These are phyloP conservation scores for Spodoptera exigua DNA, from an alignment of 2,888 invertebrate genomes.

Conservation along the genomic window DNA sequence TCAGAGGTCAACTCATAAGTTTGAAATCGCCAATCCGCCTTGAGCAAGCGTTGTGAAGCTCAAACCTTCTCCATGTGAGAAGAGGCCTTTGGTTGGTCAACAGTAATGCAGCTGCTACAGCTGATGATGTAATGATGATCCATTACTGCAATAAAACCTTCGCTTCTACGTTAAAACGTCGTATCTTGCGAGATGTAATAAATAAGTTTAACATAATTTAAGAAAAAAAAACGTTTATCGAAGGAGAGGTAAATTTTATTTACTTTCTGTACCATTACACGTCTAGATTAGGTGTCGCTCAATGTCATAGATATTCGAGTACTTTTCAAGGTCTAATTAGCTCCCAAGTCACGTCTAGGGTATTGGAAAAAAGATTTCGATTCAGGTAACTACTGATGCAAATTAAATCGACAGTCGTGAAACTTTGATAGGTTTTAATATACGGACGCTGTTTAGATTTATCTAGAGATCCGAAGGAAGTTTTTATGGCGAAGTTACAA, in stretches of 20 bases:
- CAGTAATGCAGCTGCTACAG: too few relatives aligned
- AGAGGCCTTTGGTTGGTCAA: too few relatives aligned
- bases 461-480: background rate
- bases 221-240: constrained; percentile 30
- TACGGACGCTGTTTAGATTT: constrained; percentile 1
- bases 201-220: constrained; percentile 45
- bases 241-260: constrained; percentile 59
- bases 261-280: constrained; percentile 64
- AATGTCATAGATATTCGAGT: constrained; percentile 37
- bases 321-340: constrained; percentile 47
- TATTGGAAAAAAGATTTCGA: constrained; percentile 40
- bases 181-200: constrained; percentile 40
- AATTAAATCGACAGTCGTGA: constrained; percentile 24
- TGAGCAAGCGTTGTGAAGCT: too few relatives aligned
- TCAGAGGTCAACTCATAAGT: too few relatives aligned
- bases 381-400: constrained; percentile 19
- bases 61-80: too few relatives aligned
- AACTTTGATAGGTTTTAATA: constrained; percentile 12
- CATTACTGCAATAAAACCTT: too few relatives aligned
- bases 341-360: constrained; percentile 52
- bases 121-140: too few relatives aligned
- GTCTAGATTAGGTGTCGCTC: constrained; percentile 56
- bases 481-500: too few relatives aligned
- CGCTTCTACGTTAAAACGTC: too few relatives aligned
- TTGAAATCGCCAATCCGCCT: too few relatives aligned